Evolutionary conservation across 2,888 invertebrate species (phyloP), one percentile per base, ranked within the genome.

Genomic region (Arrhopalites spinosus): DNA sequence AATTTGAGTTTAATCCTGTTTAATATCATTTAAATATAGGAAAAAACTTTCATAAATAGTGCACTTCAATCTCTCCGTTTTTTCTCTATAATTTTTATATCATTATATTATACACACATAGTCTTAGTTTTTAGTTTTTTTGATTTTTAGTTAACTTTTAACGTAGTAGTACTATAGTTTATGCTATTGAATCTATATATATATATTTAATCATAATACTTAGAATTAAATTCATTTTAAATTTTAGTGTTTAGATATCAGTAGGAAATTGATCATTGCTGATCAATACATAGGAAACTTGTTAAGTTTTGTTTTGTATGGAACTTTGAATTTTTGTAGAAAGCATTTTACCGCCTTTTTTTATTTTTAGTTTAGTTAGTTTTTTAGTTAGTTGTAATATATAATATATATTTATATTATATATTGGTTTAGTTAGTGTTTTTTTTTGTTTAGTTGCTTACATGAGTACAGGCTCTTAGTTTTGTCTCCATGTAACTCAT

Each of bases 281-380:
- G 78, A 78, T 76, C 79, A 79, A 78, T 77, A 43, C 77, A 76
- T 78, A 78, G 76, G 78, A 76, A 78, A 78, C 74, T 66, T 76
- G 77, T 77, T 77, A 61, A 77, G 75, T 77, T 79, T 68, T 75
- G 75, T 76, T 77, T 59, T 77, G 77, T 78, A 78, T 76, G 79
- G 78, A 79, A 78, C 78, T 79, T 79, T 76, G 27, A 63, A 64
- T 30, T 36, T 72, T 63, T 66, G 66, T 45, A 66, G 43, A 63
- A 8, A 63, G 63, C 63, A 63, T 25, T 2, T 63, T 5, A 15
- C 27, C 29, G 2, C 63, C 29, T 63, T 63, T 29, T 15, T 50
- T 50, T 17, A 3, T 64, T 64, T 64, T 36, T 64, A 64, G 64
- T 64, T 29, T 64, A n/a, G 64, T 64, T 64, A 5, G 36, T 30